These are phyloP conservation scores for Oreamnos americanus DNA, from an alignment of 2,113 vertebrate species.

Conservation along the genomic window DNA sequence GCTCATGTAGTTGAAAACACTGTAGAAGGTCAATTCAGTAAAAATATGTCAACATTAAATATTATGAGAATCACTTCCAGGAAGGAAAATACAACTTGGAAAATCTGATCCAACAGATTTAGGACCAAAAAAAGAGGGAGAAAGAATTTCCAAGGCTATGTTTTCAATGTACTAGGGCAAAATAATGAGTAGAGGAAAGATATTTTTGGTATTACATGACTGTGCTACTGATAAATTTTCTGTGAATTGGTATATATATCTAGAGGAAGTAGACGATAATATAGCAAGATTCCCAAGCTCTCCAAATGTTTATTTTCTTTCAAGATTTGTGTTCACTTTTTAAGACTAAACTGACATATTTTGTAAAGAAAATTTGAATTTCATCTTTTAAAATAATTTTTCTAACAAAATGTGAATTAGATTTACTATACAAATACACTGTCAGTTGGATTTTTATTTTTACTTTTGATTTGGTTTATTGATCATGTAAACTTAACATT, in stretches of 20 bases:
- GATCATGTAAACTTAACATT: neutral
- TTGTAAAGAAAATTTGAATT: neutral
- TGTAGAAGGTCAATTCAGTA: neutral
- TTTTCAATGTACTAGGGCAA: neutral
- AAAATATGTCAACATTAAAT: neutral
- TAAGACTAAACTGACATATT: neutral
- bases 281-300: neutral
- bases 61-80: neutral
- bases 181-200: neutral
- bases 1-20: neutral
- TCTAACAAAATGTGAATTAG: neutral
- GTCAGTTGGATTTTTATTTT: neutral
- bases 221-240: neutral
- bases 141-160: neutral
- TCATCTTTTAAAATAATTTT: neutral
- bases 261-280: neutral
- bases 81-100: neutral
- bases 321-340: neutral
- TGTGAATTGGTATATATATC: neutral
- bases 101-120: neutral
- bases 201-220: neutral
- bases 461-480: neutral
- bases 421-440: neutral
- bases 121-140: neutral
- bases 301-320: neutral